Conservation (phyloP, 2,113 vertebrate species). For the Forbesichthys agassizii region DNA sequence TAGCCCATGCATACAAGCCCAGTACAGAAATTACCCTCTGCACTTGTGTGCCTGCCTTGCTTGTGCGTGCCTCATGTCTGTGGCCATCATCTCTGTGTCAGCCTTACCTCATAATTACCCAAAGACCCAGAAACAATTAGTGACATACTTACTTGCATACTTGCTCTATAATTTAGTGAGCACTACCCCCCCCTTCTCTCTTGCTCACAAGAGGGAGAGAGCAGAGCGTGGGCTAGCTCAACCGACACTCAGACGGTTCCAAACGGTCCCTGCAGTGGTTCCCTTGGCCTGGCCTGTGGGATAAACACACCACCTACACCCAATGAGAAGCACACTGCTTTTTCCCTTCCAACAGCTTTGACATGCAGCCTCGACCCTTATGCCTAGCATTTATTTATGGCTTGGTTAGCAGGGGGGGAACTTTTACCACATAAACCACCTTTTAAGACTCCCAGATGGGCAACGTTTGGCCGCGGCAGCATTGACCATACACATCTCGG, state of each 20-base stretch:
- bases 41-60: slow-evolving; percentile 27
- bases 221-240: slow-evolving; percentile 65
- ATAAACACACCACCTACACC: slow-evolving; percentile 75
- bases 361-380: slow-evolving; percentile 57
- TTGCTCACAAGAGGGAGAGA: slow-evolving; percentile 41
- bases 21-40: slow-evolving; percentile 5
- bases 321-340: slow-evolving; percentile 60
- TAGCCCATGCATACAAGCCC: slow-evolving; percentile 14
- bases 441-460: slow-evolving; percentile 58
- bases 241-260: slow-evolving; percentile 47
- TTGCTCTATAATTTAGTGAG: slow-evolving; percentile 46
- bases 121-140: slow-evolving; percentile 9
- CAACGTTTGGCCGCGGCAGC: neutral
- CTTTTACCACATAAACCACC: slow-evolving; percentile 45
- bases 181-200: slow-evolving; percentile 28
- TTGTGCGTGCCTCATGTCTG: slow-evolving; percentile 1
- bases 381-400: slow-evolving; percentile 64
- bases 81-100: slow-evolving; percentile 32
- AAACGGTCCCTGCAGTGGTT: slow-evolving; percentile 61
- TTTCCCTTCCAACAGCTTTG: slow-evolving; percentile 53
- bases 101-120: slow-evolving; percentile 35
- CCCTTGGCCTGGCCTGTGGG: slow-evolving; percentile 60
- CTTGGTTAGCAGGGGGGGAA: slow-evolving; percentile 35
- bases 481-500: slow-evolving; percentile 35
- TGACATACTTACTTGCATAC: slow-evolving; percentile 12